Evolutionary conservation across 1,140 invertebrate genomes (phyloP), one percentile per base, ranked within the genome.

Genomic region (Leptinotarsa lineolata): DNA sequence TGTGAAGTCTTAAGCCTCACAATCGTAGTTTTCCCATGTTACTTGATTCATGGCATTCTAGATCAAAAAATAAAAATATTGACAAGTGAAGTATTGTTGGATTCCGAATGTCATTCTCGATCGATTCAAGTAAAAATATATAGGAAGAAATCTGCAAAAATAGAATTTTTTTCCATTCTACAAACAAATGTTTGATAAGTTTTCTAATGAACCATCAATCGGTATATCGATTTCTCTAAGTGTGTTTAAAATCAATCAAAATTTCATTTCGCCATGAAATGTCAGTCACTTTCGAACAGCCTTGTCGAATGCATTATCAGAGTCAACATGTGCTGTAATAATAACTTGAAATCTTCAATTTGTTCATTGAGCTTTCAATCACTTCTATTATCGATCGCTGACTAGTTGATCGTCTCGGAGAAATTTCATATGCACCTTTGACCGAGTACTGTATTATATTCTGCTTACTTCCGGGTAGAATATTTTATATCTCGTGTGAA

Each of bases 291-390:
- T n/a, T 54, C 48, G 6, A 18, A 15, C 48, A 54, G 6, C n/a
- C 48, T 15, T 54, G 48, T 54, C 48, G 30, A 39, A 39, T 39
- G 30, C 30, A 39, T 39, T 54, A 54, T 18, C 48, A 18, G 2
- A 54, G 48, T 54, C 48, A 54, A 54, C 48, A 54, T 54, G 15
- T 13, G 13, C 15, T 15, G 13, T 18, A 54, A 54, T 39, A 18
- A 16, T 54, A 18, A 54, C 15, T 54, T 15, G 48, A 16, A 54
- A 54, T 54, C n/a, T 54, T 54, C 48, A 18, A 54, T 15, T 54
- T 54, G 48, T 54, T 54, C 48, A 54, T 54, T 54, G 48, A 54
- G 48, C 48, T 54, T 16, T 54, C 48, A 54, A 54, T 54, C 48
- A 54, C 6, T 54, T 54, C 48, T 18, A 54, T 54, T 54, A 39